These are phyloP conservation scores for Nipponia nippon DNA, from an alignment of 2,113 vertebrate species.

Conservation along the genomic window DNA sequence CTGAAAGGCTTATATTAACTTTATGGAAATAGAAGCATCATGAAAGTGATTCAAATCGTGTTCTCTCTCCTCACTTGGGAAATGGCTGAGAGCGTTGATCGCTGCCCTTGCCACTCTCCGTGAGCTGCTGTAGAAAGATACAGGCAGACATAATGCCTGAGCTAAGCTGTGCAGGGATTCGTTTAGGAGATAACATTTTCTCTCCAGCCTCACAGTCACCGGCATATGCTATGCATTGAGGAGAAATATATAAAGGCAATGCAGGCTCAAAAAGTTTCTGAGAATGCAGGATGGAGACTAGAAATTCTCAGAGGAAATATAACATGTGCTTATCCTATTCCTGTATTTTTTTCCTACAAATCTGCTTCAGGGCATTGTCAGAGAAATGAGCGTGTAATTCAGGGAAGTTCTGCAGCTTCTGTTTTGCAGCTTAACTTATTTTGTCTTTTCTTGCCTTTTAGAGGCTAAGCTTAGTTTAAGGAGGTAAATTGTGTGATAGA, in stretches of 20 bases:
- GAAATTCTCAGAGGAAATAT: neutral
- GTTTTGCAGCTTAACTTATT: neutral
- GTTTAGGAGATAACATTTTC: neutral
- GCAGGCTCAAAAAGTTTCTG: neutral
- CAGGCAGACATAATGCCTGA: neutral
- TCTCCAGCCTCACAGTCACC: neutral
- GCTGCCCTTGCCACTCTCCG: neutral
- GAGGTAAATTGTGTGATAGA: neutral
- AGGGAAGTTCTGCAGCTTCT: neutral
- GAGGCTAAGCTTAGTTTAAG: neutral
- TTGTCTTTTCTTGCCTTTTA: neutral
- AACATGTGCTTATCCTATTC: rapidly evolving
- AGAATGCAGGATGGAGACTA: neutral
- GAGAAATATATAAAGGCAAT: neutral
- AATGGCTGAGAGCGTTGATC: rapidly evolving
- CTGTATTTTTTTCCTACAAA: neutral
- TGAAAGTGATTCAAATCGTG: neutral
- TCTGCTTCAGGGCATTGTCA: neutral
- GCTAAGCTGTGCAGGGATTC: neutral
- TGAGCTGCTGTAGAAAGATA: neutral
- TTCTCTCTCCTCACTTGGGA: neutral
- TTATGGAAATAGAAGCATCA: neutral
- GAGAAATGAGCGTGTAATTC: neutral
- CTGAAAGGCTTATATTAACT: neutral
- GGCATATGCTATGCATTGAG: neutral